Conservation (phyloP, 64 coral and sea anemone species). For the Catalaphyllia jardinei region DNA sequence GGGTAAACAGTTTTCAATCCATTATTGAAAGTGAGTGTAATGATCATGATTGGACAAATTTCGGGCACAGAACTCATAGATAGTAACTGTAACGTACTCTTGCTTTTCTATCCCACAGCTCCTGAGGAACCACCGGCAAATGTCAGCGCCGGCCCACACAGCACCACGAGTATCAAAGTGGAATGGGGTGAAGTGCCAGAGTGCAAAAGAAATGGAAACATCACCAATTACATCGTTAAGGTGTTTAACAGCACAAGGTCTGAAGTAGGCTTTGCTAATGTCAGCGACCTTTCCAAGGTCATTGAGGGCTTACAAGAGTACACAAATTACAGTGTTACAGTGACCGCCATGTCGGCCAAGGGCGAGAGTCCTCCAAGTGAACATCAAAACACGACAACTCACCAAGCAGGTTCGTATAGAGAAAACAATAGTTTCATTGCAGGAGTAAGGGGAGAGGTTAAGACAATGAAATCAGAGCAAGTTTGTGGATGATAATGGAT, state of each 20-base stretch:
- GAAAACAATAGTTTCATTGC: neutral
- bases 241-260: neutral
- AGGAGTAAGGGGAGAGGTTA: no score
- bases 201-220: neutral
- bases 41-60: no score
- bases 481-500: no score
- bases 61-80: no score
- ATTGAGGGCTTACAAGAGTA: neutral
- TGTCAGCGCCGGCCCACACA: neutral
- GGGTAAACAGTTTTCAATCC: no score
- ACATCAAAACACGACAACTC: conserved; percentile 1
- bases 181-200: neutral
- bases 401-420: conserved; percentile 15
- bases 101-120: neutral
- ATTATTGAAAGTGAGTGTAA: no score
- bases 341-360: neutral
- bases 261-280: no score
- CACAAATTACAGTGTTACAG: neutral
- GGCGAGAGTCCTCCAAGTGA: conserved; percentile 13
- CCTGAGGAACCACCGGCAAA: neutral
- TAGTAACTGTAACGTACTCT: no score
- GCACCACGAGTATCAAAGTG: neutral
- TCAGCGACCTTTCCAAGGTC: neutral
- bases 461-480: no score
- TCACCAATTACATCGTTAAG: neutral